Percentiles rank a stretch among this genome's conserved stretches.
Evolutionary conservation across 1,140 invertebrate species (phyloP).

Genomic region (Sogatella furcifera): DNA sequence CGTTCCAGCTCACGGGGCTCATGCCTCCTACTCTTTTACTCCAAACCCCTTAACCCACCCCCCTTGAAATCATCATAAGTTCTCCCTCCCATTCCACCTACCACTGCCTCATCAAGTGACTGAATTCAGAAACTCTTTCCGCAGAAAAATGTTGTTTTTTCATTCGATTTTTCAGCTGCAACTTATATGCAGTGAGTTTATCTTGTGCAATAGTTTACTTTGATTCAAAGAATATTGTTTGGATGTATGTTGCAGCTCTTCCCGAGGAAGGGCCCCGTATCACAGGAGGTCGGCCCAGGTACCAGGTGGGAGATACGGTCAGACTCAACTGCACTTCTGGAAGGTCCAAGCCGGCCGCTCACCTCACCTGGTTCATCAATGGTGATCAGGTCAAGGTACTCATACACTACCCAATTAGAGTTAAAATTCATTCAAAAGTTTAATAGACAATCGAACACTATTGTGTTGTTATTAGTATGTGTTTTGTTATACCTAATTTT

Average conservation of each 20-base stretch:
- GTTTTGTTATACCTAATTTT: no score
- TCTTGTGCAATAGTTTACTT: no score
- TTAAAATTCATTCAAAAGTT: no score
- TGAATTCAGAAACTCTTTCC: no score
- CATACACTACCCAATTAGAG: no score
- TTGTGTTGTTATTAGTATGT: no score
- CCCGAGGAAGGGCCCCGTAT: slow-evolving; percentile 71
- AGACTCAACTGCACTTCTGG: slow-evolving; percentile 77
- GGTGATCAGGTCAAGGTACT: slow-evolving; percentile 55
- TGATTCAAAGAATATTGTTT: no score
- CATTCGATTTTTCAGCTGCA: no score
- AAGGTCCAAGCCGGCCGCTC: slow-evolving; percentile 68
- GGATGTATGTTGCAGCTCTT: slow-evolving; percentile 43
- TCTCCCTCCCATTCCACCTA: not conserved
- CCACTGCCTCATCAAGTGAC: not conserved
- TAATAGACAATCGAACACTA: no score
- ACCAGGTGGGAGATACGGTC: slow-evolving; percentile 72
- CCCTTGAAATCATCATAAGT: not conserved
- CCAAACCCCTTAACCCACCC: not conserved
- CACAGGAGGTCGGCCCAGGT: slow-evolving; percentile 61
- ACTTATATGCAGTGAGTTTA: slow-evolving; percentile 13
- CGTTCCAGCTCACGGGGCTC: not conserved
- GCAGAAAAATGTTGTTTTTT: no score
- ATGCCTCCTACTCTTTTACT: not conserved
- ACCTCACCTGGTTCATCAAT: slow-evolving; percentile 79